A percentile compares a stretch with the other conserved stretches of the same genome.
Evolutionary conservation across 2,797 vertebrate genomes (phyloP).

Genomic region (Pangasius larnaudii): DNA sequence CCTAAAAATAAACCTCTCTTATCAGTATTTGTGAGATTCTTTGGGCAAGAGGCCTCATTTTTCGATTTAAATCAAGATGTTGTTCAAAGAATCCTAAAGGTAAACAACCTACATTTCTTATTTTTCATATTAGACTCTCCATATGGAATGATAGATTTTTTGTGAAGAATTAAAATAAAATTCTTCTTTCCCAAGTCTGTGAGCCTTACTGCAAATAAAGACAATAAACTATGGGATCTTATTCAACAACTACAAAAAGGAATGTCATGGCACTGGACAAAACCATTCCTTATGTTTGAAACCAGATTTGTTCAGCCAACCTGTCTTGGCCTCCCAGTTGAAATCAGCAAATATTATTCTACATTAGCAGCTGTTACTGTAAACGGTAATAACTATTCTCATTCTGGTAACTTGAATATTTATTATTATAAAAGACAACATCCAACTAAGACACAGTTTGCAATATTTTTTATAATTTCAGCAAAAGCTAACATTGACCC

Average conservation of each 20-base stretch:
- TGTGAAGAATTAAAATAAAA: background rate
- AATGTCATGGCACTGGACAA: constrained; percentile 69
- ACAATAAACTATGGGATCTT: constrained; percentile 61
- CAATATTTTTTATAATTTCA: constrained; percentile 49
- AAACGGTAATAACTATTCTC: constrained; percentile 67
- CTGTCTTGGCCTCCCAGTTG: constrained; percentile 76
- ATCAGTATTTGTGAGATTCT: constrained; percentile 71
- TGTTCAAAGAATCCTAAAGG: constrained; percentile 71
- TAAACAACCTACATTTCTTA: constrained; percentile 58
- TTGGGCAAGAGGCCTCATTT: constrained; percentile 82
- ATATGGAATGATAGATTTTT: background rate
- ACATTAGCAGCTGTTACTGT: constrained; percentile 66
- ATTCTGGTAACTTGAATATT: background rate
- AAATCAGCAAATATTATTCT: constrained; percentile 78
- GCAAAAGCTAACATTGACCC: constrained; percentile 72
- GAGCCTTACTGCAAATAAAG: constrained; percentile 65
- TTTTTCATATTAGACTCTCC: background rate
- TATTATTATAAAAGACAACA: background rate
- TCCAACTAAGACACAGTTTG: background rate
- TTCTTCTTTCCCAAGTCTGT: constrained; percentile 56
- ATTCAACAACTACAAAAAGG: constrained; percentile 71
- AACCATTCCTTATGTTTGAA: constrained; percentile 71
- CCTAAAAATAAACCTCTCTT: constrained; percentile 73
- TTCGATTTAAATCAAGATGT: constrained; percentile 73
- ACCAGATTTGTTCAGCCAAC: constrained; percentile 76